Base-by-base conservation (phyloP, 2,888 invertebrate species). In the Sminthurinus aureus region DNA sequence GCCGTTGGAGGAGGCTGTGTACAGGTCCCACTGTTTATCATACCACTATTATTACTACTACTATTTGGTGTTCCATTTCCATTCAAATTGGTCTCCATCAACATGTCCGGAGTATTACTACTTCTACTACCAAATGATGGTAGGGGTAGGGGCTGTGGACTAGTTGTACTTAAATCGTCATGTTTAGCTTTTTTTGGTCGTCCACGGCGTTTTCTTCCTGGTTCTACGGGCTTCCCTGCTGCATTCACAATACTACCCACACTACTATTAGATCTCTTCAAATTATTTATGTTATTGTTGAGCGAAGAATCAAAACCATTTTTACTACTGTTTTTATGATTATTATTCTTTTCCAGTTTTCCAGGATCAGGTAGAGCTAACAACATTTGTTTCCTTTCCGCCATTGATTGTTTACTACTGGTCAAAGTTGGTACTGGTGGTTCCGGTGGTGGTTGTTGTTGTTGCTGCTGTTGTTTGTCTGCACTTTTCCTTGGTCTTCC, bases 121-220 rank as follows among this genome's bases (percentile, higher is more conserved):
- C 26, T 81, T 26, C 71, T 74, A 73, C 91, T 86, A 91, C 91
- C 85, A 92, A 91, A 0, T 13, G 93, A 91, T 74, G 93, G 92
- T 1, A 38, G 38, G 1, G 93, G 92, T 1, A 38, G 38, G 1
- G 1, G 38, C 38, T 38, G 38, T 85, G 93, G 93, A 90, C 92
- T 94, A 18, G 26, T n/a, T 38, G 38, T 6, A 38, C 1, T 38
- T 38, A 38, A 38, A 51, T 93, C 94, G 90, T 93, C 94, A 89
- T 93, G 93, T 90, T 94, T 94, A 22, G 94, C 94, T 91, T 96
- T 96, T 91, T 96, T 96, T 85, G 96, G 96, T n/a, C 96, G 91
- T 0, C 96, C 96, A 26, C 96, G 92, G 90, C 96, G 95, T 92
- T 96, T 96, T 91, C 87, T 82, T 79, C 84, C 85, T 22, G 84